Base-by-base conservation (phyloP, 2,113 vertebrate genomes). In the Hypomesus transpacificus region DNA sequence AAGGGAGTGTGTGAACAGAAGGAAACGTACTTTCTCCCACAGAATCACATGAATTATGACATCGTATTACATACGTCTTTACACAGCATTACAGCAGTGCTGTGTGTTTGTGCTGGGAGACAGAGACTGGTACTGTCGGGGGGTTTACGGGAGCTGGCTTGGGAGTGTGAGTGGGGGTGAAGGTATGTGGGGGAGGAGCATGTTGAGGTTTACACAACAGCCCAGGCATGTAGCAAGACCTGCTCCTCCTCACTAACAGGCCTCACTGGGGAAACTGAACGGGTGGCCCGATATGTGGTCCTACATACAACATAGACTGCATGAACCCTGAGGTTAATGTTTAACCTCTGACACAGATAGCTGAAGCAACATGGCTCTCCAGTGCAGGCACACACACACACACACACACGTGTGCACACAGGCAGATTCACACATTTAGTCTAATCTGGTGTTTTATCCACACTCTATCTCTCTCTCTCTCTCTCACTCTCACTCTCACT, bases 191-290 rank as follows among this genome's bases (percentile, higher is more conserved):
- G 1, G 28, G 20, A 39, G 6, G 50, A 20, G 7, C 21, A 4
- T 51, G 21, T 34, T 11, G 4, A 17, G 59, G 28, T 50, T 73
- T 69, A 65, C 51, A 66, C 62, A 69, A 64, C 20, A 65, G 26
- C 53, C 13, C 26, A 28, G 56, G 28, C 50, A 71, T 76, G 63
- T 77, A 50, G 54, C 11, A 72, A 66, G 51, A 61, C 64, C 17
- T 16, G 53, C 20, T 75, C 60, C 62, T 75, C 64, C 7, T 28
- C 51, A 9, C 51, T 9, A 26, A 16, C n/a, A 1, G 18, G 20
- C 16, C 17, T 18, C 53, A 16, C 17, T n/a, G 24, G 13, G 21
- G 22, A 26, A 24, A 60, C 14, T 16, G 58, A 24, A 60, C 24
- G 16, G 22, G 5, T 56, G 53, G 14, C 7, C 3, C 8, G 18